Conservation (phyloP, 1,140 invertebrate species). For the Zaprionus davidi region DNA sequence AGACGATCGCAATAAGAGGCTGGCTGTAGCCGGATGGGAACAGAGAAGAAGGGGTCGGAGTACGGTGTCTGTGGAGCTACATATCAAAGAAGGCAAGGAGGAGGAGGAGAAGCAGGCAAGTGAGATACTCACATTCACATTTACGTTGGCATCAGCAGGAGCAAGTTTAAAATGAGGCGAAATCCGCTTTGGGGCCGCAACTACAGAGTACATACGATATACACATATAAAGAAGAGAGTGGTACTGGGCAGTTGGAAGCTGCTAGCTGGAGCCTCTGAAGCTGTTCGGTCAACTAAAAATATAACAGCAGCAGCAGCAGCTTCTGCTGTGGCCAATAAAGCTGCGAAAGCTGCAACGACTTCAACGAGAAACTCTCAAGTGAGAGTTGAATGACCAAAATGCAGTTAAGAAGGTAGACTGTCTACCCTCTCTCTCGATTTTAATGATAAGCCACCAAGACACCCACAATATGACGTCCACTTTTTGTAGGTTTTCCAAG, state of each 20-base stretch:
- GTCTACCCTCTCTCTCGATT: neutral
- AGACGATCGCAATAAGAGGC: slow-evolving; percentile 5
- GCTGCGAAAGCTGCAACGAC: slow-evolving; percentile 1
- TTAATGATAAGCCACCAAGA: neutral
- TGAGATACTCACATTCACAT: neutral
- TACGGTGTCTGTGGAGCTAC: no score
- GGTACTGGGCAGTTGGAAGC: neutral
- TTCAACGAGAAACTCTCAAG: slow-evolving; percentile 3
- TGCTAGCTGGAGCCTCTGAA: neutral
- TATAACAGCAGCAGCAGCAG: slow-evolving; percentile 4
- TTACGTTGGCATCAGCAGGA: neutral
- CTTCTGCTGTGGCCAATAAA: slow-evolving; percentile 7
- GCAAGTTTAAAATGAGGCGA: slow-evolving; percentile 11
- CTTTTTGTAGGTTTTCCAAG: neutral
- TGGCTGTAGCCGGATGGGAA: neutral
- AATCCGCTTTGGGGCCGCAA: slow-evolving; percentile 3
- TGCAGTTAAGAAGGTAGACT: neutral
- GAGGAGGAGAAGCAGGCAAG: neutral
- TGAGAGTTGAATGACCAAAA: slow-evolving; percentile 11
- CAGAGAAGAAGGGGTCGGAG: no score
- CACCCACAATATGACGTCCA: neutral
- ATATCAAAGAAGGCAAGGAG: neutral
- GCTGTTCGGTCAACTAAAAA: slow-evolving; percentile 9
- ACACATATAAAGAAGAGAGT: neutral
- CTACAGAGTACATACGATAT: neutral